phyloP scores from a whole-genome alignment of 1,140 invertebrate species.

The Hyles vespertilio region DNA sequence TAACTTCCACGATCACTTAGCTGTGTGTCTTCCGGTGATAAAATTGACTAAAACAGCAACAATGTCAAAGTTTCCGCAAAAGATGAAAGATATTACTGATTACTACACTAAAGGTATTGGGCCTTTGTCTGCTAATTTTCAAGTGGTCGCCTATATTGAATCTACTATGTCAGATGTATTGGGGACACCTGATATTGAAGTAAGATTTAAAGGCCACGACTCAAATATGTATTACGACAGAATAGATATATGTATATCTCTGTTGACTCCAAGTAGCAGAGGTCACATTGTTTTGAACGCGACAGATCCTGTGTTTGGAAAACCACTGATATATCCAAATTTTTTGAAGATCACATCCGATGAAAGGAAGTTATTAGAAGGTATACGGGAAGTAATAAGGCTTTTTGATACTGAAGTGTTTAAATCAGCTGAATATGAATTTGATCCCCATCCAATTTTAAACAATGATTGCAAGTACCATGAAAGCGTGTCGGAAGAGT shows the following conservation, averaged over 20 bases:
- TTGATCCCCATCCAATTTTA: conserved; percentile 61
- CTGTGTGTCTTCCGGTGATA: conserved; percentile 76
- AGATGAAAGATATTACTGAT: conserved; percentile 72
- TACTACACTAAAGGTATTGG: conserved; percentile 74
- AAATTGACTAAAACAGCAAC: conserved; percentile 75
- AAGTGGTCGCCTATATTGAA: conserved; percentile 79
- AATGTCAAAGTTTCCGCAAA: conserved; percentile 67
- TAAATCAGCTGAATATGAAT: conserved; percentile 62
- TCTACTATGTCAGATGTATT: conserved; percentile 76
- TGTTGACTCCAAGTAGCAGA: conserved; percentile 83
- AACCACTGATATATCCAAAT: conserved; percentile 87
- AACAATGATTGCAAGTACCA: conserved; percentile 74
- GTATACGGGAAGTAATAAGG: conserved; percentile 75
- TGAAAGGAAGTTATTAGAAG: conserved; percentile 82
- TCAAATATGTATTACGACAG: conserved; percentile 79
- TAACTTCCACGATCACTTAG: conserved; percentile 83
- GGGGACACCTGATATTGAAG: conserved; percentile 76
- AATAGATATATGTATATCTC: conserved; percentile 78
- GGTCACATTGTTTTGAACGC: conserved; percentile 81
- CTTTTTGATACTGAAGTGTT: conserved; percentile 76
- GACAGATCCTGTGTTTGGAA: conserved; percentile 82
- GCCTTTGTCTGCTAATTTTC: conserved; percentile 77
- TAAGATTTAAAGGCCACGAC: conserved; percentile 75
- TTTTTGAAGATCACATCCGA: conserved; percentile 87
- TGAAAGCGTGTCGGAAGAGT: conserved; percentile 79